Evolutionary conservation across 2,113 vertebrate genomes (phyloP), one percentile per base, ranked within the genome.

Genomic region (Turnix velox): DNA sequence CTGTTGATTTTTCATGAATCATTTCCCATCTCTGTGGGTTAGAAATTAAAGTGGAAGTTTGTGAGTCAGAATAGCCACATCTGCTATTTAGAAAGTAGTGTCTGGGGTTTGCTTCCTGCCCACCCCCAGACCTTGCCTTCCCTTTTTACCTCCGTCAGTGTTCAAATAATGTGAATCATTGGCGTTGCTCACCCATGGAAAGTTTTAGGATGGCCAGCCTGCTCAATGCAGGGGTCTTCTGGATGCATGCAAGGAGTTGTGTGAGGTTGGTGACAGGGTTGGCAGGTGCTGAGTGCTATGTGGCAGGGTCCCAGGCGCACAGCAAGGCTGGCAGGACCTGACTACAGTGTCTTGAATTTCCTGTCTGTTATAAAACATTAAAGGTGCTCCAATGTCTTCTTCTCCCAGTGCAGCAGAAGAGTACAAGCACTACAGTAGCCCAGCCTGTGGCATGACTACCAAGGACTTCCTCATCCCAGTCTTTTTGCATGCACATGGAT

Each of bases 1-100:
- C 87, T 82, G 94, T 94, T 96, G 92, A 93, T 96, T 96, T 96
- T 96, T 96, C 96, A 92, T 96, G 96, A 96, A 96, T 96, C 96
- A 96, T 96, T 96, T 96, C 96, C 96, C 94, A 96, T 96, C 74
- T 94, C 95, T 87, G 91, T 43, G 87, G 95, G 94, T 91, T 92
- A 96, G 89, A 96, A 96, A 95, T 96, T 93, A 72, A 96, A 94
- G 81, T 96, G 91, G 92, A 93, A 92, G 81, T 89, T 96, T 85
- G 52, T 87, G 92, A 79, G 89, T 89, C 93, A 92, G 91, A 87
- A 89, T 95, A 94, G 91, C 91, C 92, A 91, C 94, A 87, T 94
- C 62, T 95, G 87, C 95, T 95, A 79, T 96, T 94, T 93, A 93
- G 89, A 95, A 91, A 54, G 62, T 48, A 45, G 82, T 35, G 87